Percentiles rank a stretch among this genome's conserved stretches.
These are phyloP conservation scores for Callorhinus ursinus DNA, from an alignment of 2,113 vertebrate genomes.

Conservation along the genomic window DNA sequence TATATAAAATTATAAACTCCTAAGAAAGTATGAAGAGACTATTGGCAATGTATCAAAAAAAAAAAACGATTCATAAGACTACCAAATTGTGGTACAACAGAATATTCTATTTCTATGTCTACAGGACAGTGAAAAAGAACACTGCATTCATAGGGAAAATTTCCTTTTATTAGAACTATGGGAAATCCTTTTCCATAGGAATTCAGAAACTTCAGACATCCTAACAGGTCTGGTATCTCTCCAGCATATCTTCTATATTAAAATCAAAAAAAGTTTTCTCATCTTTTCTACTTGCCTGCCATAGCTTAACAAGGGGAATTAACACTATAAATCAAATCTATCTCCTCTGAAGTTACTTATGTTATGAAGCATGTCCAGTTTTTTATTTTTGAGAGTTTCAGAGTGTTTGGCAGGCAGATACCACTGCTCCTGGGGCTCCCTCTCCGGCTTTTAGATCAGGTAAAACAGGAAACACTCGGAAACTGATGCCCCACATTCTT, in stretches of 20 bases:
- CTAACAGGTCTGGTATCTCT: background rate
- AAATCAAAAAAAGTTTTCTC: constrained; percentile 14
- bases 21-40: background rate
- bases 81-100: background rate
- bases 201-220: constrained; percentile 25
- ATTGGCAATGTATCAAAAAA: background rate
- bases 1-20: background rate
- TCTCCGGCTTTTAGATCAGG: constrained; percentile 48
- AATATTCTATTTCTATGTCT: background rate
- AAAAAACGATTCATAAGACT: background rate
- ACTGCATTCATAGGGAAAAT: background rate
- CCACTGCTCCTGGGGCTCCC: background rate
- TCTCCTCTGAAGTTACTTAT: constrained; percentile 48
- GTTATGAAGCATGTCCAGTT: background rate
- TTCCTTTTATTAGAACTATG: background rate
- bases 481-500: background rate
- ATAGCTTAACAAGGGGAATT: constrained; percentile 38
- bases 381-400: constrained; percentile 58
- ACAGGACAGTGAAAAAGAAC: background rate
- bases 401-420: constrained; percentile 17
- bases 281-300: constrained; percentile 25
- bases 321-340: constrained; percentile 58
- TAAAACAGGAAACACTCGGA: constrained; percentile 46
- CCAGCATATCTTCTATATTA: constrained; percentile 52
- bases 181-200: constrained; percentile 13